phyloP scores from a whole-genome alignment of 2,113 vertebrate species.

The Peromyscus leucopus region DNA sequence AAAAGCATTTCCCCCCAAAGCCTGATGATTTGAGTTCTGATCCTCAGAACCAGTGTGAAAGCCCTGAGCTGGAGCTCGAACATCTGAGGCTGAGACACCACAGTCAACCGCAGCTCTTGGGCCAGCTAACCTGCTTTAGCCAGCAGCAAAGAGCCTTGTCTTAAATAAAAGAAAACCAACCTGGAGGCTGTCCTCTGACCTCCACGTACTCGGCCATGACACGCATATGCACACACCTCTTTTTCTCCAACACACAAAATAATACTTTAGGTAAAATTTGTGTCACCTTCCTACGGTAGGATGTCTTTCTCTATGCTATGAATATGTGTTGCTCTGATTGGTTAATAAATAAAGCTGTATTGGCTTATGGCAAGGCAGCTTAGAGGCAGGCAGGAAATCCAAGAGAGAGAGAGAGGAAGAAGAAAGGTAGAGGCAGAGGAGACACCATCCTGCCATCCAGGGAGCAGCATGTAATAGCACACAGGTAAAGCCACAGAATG shows the following conservation, averaged over 20 bases:
- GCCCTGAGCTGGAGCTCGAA: neutral
- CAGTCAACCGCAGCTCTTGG: no score
- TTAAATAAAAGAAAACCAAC: neutral
- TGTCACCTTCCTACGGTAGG: neutral
- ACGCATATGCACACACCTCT: neutral
- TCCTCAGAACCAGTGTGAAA: neutral
- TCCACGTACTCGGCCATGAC: rapidly evolving
- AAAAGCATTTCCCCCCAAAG: neutral
- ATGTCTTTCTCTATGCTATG: no score
- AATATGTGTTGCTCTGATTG: no score
- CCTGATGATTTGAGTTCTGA: neutral
- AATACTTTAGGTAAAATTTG: neutral
- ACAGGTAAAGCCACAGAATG: no score
- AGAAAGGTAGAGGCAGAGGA: no score
- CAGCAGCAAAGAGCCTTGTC: neutral
- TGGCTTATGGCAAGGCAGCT: no score
- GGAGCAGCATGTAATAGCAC: no score
- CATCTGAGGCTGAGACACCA: no score
- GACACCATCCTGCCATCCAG: no score
- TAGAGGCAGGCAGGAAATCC: no score
- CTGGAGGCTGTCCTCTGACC: neutral
- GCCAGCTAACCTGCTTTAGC: neutral
- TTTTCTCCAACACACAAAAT: neutral
- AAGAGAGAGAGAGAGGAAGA: no score
- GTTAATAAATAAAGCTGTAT: no score